Evolutionary conservation across 2,888 invertebrate genomes (phyloP).

Genomic region (Unio pictorum): DNA sequence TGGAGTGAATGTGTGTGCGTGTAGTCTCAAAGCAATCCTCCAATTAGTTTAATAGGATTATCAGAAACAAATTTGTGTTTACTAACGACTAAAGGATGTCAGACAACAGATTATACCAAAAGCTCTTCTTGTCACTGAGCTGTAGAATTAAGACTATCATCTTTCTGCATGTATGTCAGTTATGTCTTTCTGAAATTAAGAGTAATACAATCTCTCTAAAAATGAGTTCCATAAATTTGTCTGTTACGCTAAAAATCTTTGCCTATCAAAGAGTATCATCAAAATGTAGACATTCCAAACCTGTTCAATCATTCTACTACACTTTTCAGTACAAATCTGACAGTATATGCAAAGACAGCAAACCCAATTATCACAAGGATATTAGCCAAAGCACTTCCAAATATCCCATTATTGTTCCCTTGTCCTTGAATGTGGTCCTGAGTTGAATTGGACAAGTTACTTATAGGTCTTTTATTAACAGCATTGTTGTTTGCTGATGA

Average conservation of each 20-base stretch:
- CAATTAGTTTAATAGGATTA: no score
- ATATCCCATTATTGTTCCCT: conserved; percentile 50
- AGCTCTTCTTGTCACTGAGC: no score
- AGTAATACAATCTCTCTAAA: no score
- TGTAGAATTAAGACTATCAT: no score
- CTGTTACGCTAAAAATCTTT: not conserved
- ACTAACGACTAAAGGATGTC: no score
- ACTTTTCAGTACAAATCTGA: conserved; percentile 83
- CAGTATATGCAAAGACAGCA: conserved; percentile 92
- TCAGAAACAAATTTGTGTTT: no score
- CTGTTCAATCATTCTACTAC: conserved; percentile 50
- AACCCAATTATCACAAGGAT: conserved; percentile 90
- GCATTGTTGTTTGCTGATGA: conserved; percentile 43
- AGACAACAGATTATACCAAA: no score
- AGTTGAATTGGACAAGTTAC: conserved; percentile 27
- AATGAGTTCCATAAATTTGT: no score
- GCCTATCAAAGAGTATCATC: not conserved
- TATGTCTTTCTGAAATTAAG: no score
- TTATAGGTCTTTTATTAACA: conserved; percentile 7
- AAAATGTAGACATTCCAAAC: not conserved
- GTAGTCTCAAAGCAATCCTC: no score
- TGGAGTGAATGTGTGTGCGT: no score
- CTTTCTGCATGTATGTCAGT: no score
- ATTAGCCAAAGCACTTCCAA: conserved; percentile 83
- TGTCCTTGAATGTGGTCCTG: conserved; percentile 29